Evolutionary conservation across 2,888 invertebrate genomes (phyloP).

Genomic region (Galerucella pusilla): DNA sequence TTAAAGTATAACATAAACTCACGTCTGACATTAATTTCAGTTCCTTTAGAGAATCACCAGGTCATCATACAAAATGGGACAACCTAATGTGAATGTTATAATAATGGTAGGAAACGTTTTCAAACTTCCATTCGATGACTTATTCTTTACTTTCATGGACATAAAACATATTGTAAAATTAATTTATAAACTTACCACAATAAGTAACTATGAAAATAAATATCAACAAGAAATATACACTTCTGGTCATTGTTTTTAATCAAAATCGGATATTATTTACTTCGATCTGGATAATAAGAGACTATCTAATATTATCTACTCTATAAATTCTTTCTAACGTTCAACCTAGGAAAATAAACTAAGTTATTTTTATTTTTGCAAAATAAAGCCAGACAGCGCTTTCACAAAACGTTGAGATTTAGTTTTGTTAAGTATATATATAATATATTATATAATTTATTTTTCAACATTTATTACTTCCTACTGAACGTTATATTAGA

Average conservation of each 20-base stretch:
- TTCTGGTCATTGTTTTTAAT: not conserved
- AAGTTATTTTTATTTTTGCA: not conserved
- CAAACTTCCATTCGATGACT: too few species aligned
- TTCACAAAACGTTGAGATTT: not conserved
- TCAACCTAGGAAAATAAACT: not conserved
- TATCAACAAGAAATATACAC: not conserved
- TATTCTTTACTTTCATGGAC: not conserved
- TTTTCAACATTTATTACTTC: too few species aligned
- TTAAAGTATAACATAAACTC: not conserved
- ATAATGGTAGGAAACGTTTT: too few species aligned
- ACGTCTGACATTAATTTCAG: too few species aligned
- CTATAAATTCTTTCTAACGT: not conserved
- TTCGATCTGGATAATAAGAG: not conserved
- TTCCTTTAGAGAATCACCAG: too few species aligned
- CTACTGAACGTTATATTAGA: too few species aligned
- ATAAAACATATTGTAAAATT: not conserved
- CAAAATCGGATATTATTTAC: not conserved
- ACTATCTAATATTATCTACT: not conserved
- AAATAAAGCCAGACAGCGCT: not conserved
- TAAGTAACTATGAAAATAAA: not conserved
- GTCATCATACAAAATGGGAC: too few species aligned
- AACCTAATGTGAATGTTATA: too few species aligned
- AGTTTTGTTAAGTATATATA: not conserved
- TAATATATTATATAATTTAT: too few species aligned
- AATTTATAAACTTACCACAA: not conserved